A percentile compares a stretch with the other conserved stretches of the same genome.
Evolutionary conservation across 2,797 vertebrate species (phyloP).

Genomic region (Cichlasoma orientale): DNA sequence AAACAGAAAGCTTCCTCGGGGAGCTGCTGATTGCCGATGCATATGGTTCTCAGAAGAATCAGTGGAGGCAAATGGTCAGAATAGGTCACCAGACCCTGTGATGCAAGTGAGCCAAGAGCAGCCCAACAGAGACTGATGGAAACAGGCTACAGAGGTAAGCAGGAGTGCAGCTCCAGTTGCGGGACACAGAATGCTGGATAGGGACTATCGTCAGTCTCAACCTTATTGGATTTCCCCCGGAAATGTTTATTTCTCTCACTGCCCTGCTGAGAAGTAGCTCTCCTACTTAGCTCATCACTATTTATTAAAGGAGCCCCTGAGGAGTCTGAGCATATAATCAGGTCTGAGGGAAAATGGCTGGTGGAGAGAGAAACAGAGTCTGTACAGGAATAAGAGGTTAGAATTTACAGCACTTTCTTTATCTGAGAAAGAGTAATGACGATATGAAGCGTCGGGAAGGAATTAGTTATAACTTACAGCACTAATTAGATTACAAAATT

Average conservation of each 20-base stretch:
- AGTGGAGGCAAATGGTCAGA: slow-evolving; percentile 30
- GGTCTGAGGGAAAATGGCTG: slow-evolving; percentile 15
- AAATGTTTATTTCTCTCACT: slow-evolving; percentile 73
- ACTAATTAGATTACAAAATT: not conserved
- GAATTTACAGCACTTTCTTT: slow-evolving; percentile 8
- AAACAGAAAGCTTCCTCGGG: slow-evolving; percentile 44
- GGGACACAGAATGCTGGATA: slow-evolving; percentile 42
- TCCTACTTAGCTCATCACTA: slow-evolving; percentile 77
- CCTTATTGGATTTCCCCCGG: slow-evolving; percentile 74
- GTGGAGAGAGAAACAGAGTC: not conserved
- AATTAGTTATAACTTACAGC: not conserved
- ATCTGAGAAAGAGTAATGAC: slow-evolving; percentile 20
- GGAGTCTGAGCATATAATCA: slow-evolving; percentile 46
- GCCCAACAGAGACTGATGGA: slow-evolving; percentile 30
- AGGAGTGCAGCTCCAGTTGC: slow-evolving; percentile 15
- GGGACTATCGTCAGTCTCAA: slow-evolving; percentile 57
- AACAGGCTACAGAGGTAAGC: slow-evolving; percentile 26
- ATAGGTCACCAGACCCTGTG: slow-evolving; percentile 35
- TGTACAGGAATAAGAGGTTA: not conserved
- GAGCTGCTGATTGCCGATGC: slow-evolving; percentile 53
- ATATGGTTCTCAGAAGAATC: slow-evolving; percentile 37
- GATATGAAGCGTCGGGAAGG: not conserved
- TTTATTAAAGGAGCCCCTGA: slow-evolving; percentile 68
- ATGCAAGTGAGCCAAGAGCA: slow-evolving; percentile 31
- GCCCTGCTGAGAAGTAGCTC: slow-evolving; percentile 64